phyloP scores from a whole-genome alignment of 2,797 vertebrate genomes.

The Macropodus opercularis region DNA sequence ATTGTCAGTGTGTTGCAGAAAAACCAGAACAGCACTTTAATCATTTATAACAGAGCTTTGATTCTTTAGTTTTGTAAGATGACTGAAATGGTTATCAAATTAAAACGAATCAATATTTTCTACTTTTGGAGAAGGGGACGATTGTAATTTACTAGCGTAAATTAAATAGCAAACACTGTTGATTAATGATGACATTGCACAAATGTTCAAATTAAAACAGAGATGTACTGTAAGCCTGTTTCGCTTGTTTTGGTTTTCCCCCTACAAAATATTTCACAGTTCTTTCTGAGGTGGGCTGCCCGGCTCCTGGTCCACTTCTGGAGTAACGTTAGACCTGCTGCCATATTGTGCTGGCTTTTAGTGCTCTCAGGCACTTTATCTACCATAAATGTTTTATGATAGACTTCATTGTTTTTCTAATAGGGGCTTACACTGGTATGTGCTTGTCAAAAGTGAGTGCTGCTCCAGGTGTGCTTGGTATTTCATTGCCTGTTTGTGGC shows the following conservation, averaged over 20 bases:
- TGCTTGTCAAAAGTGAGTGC: constrained; percentile 69
- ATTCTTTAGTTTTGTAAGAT: constrained; percentile 53
- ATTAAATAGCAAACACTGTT: constrained; percentile 2
- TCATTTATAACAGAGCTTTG: constrained; percentile 3
- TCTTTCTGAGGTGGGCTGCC: constrained; percentile 13
- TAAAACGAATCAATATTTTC: constrained; percentile 15
- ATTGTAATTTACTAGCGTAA: neutral
- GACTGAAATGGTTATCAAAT: constrained; percentile 2
- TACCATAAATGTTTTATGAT: constrained; percentile 77
- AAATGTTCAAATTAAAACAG: constrained; percentile 27
- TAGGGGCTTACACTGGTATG: constrained; percentile 57
- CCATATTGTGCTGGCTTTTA: constrained; percentile 55
- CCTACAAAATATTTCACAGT: constrained; percentile 8
- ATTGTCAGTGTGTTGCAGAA: constrained; percentile 53
- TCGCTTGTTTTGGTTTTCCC: neutral
- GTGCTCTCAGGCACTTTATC: constrained; percentile 68
- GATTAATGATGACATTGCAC: constrained; percentile 5
- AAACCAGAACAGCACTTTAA: neutral
- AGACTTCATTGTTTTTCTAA: constrained; percentile 76
- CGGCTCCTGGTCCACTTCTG: constrained; percentile 35
- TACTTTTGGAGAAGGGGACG: constrained; percentile 4
- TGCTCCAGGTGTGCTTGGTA: constrained; percentile 73
- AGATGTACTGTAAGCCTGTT: constrained; percentile 11
- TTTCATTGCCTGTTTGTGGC: constrained; percentile 79
- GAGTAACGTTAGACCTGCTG: constrained; percentile 59